These are phyloP conservation scores for Caenorhabditis virilis DNA, from an alignment of 2,888 invertebrate genomes.

Conservation along the genomic window DNA sequence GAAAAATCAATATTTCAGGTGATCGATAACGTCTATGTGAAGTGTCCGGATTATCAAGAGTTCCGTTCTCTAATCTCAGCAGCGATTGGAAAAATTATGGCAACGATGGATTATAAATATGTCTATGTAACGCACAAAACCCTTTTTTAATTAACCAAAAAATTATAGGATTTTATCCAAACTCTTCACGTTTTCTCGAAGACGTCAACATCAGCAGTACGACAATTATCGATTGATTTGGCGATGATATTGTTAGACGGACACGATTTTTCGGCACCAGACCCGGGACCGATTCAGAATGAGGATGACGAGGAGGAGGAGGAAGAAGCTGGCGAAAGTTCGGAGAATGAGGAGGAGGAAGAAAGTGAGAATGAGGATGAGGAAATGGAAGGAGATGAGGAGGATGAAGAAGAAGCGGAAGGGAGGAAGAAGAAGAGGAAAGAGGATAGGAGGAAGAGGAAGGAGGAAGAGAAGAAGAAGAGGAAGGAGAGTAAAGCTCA, in stretches of 20 bases:
- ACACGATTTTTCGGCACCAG: conserved; percentile 10
- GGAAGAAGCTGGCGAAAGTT: neutral
- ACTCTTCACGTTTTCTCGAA: conserved; percentile 16
- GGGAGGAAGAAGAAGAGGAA: conserved; percentile 4
- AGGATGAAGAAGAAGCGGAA: conserved; percentile 4
- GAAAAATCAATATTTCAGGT: too few relatives aligned
- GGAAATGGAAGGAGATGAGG: conserved; percentile 4
- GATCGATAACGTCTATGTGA: conserved; percentile 7
- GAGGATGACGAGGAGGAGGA: conserved; percentile 10
- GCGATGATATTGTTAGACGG: neutral
- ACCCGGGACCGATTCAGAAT: conserved; percentile 21
- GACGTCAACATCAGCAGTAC: neutral
- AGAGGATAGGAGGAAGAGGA: conserved; percentile 2
- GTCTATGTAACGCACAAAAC: conserved; percentile 11
- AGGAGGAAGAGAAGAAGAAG: conserved; percentile 2
- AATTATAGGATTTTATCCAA: conserved; percentile 27
- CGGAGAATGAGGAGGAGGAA: conserved; percentile 5
- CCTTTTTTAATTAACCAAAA: neutral
- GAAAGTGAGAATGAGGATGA: conserved; percentile 4
- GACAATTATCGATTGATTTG: conserved; percentile 19
- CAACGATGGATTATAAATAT: conserved; percentile 17
- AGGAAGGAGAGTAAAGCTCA: conserved; percentile 1
- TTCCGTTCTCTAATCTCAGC: conserved; percentile 15
- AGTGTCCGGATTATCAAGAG: conserved; percentile 27
- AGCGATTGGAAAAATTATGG: conserved; percentile 12